A percentile compares a stretch with the other conserved stretches of the same genome.
Evolutionary conservation across 1,140 invertebrate species (phyloP).

Genomic region (Atopsyche davidsoni): DNA sequence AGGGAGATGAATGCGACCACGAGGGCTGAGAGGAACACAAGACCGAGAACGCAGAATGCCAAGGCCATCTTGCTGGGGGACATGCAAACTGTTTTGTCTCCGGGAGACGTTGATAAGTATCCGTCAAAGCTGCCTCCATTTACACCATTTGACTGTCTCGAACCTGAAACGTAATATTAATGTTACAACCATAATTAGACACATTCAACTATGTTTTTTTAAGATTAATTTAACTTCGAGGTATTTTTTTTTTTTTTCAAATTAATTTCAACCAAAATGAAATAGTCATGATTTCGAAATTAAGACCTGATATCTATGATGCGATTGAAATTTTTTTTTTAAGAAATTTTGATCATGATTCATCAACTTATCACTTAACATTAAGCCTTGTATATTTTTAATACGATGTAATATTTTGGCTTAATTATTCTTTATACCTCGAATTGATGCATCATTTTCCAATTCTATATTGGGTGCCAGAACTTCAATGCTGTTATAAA

Average conservation of each 20-base stretch:
- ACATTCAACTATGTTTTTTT: not conserved
- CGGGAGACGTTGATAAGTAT: conserved; percentile 33
- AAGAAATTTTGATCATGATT: too few species aligned
- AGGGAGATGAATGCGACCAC: conserved; percentile 59
- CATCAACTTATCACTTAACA: too few species aligned
- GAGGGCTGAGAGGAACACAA: conserved; percentile 61
- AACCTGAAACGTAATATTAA: conserved; percentile 26
- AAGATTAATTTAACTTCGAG: not conserved
- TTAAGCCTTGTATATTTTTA: too few species aligned
- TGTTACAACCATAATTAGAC: too few species aligned
- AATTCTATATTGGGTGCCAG: conserved; percentile 66
- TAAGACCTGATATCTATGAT: too few species aligned
- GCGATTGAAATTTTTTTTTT: too few species aligned
- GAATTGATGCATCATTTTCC: conserved; percentile 50
- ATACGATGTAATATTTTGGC: not conserved
- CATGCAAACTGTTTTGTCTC: conserved; percentile 61
- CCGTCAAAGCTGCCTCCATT: conserved; percentile 18
- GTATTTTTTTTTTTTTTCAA: too few species aligned
- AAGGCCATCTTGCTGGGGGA: conserved; percentile 66
- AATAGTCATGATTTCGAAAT: too few species aligned
- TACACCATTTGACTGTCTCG: conserved; percentile 16
- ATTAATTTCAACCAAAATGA: too few species aligned
- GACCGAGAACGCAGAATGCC: conserved; percentile 59
- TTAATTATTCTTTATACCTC: conserved; percentile 37
- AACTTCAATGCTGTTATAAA: conserved; percentile 75